These are phyloP conservation scores for Drosophila engyochracea DNA, from an alignment of 2,888 invertebrate species.

Conservation along the genomic window DNA sequence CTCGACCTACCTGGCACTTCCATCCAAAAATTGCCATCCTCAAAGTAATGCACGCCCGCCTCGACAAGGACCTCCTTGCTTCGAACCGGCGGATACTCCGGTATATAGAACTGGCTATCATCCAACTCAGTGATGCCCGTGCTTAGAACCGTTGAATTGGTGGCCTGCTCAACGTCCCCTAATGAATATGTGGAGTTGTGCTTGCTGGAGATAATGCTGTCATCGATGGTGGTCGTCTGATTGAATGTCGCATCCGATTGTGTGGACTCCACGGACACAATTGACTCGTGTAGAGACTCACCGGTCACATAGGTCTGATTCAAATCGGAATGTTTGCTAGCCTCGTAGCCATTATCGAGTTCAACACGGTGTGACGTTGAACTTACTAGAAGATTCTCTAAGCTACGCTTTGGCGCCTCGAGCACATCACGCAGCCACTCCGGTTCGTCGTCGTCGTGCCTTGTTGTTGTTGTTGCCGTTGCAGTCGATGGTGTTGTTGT, in stretches of 20 bases:
- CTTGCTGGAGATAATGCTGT: constrained; percentile 85
- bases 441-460: constrained; percentile 86
- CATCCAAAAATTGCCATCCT: constrained; percentile 97
- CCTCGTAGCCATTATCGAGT: constrained; percentile 60
- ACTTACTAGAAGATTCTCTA: constrained; percentile 82
- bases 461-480: constrained; percentile 86
- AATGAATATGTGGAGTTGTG: constrained; percentile 85
- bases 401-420: constrained; percentile 86
- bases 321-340: constrained; percentile 67
- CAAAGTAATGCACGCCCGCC: constrained; percentile 95
- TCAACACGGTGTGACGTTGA: constrained; percentile 50
- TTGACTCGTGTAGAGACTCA: constrained; percentile 84
- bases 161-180: constrained; percentile 85
- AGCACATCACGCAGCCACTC: constrained; percentile 88
- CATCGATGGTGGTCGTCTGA: constrained; percentile 85
- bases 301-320: constrained; percentile 65
- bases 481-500: constrained; percentile 68
- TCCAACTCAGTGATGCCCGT: constrained; percentile 79
- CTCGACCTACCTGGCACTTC: constrained; percentile 88
- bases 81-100: constrained; percentile 88
- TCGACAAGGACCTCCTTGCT: constrained; percentile 91
- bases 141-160: constrained; percentile 77
- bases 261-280: constrained; percentile 84
- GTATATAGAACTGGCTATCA: constrained; percentile 85
- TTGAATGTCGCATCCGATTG: constrained; percentile 82